A percentile compares a stretch with the other conserved stretches of the same genome.
phyloP scores from a whole-genome alignment of 2,888 invertebrate species.

The Eremobia ochroleuca region DNA sequence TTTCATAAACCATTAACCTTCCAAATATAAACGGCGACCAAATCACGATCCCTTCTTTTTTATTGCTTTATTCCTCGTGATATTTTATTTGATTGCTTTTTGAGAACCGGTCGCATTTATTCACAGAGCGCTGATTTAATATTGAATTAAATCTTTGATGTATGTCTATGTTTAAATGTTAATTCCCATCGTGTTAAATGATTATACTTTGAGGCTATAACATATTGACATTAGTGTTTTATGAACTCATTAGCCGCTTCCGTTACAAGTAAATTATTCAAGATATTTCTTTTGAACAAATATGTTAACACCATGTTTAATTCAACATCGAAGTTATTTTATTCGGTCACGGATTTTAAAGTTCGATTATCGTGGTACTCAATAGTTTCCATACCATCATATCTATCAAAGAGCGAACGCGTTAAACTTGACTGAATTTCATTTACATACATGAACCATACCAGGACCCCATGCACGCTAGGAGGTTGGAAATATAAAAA shows the following conservation, averaged over 20 bases:
- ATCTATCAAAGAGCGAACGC: conserved; percentile 41
- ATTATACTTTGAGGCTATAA: conserved; percentile 67
- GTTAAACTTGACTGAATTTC: conserved; percentile 47
- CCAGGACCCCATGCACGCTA: conserved; percentile 41
- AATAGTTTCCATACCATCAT: conserved; percentile 31
- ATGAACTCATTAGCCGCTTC: conserved; percentile 74
- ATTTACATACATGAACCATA: conserved; percentile 60
- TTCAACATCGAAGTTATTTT: conserved; percentile 60
- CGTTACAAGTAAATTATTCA: conserved; percentile 70
- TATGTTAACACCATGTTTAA: conserved; percentile 70
- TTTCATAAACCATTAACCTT: conserved; percentile 77
- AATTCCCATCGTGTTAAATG: conserved; percentile 70
- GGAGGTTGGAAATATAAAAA: conserved; percentile 58
- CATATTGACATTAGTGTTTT: conserved; percentile 72
- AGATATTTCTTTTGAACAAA: conserved; percentile 66
- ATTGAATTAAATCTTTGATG: conserved; percentile 69
- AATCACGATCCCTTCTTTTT: conserved; percentile 76
- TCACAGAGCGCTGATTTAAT: conserved; percentile 64
- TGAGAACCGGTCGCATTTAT: conserved; percentile 71
- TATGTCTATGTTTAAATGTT: conserved; percentile 75
- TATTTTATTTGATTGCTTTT: conserved; percentile 76
- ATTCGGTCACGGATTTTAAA: conserved; percentile 46
- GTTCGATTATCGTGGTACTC: conserved; percentile 23
- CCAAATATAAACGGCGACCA: conserved; percentile 71
- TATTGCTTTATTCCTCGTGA: conserved; percentile 80